Conservation (phyloP, 2,113 vertebrate genomes). For the Callocephalon fimbriatum region DNA sequence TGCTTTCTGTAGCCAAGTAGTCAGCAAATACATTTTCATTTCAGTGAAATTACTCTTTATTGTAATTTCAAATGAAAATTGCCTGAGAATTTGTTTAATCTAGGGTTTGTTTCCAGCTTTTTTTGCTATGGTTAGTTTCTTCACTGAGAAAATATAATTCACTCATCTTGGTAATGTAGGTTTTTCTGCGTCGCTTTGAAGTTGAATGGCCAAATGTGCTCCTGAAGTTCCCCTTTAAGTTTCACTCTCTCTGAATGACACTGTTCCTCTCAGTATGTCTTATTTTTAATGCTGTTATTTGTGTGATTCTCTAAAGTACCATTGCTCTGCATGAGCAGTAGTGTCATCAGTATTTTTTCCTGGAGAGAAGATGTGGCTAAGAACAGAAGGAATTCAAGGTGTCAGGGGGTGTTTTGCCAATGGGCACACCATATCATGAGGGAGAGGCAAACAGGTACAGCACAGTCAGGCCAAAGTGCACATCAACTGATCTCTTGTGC, state of each 20-base stretch:
- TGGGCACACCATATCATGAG: rapidly evolving
- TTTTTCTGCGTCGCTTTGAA: background rate
- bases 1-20: background rate
- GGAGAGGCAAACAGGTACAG: background rate
- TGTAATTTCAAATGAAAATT: background rate
- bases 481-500: background rate
- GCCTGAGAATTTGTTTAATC: background rate
- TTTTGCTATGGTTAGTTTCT: background rate
- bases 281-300: background rate
- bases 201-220: background rate
- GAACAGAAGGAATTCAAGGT: background rate
- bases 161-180: background rate
- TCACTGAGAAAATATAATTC: background rate
- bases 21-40: background rate
- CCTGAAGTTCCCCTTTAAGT: background rate
- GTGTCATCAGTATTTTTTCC: background rate
- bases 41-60: background rate
- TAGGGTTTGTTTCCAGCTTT: background rate
- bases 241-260: background rate
- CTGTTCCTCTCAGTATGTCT: background rate
- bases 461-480: background rate
- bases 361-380: background rate
- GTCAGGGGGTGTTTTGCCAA: background rate
- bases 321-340: background rate
- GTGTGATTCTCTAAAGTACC: background rate